These are phyloP conservation scores for Sebastes itinus DNA, from an alignment of 2,797 vertebrate genomes.

Conservation along the genomic window DNA sequence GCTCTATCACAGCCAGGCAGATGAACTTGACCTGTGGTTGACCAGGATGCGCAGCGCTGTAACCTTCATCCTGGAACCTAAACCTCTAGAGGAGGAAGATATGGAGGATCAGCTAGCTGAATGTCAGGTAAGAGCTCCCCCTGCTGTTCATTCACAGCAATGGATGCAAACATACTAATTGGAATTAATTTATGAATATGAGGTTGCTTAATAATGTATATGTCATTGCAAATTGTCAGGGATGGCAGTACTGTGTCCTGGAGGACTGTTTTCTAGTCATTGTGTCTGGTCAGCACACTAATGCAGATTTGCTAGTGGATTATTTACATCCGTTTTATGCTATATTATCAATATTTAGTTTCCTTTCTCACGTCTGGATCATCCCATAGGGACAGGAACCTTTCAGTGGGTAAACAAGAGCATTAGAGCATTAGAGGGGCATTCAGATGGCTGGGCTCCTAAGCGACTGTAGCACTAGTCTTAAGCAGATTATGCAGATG, in stretches of 20 bases:
- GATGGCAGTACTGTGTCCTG: not conserved
- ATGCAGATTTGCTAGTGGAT: constrained; percentile 2
- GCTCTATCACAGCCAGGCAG: constrained; percentile 86
- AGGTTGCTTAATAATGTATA: not conserved
- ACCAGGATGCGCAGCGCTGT: constrained; percentile 78
- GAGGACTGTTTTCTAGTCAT: not conserved
- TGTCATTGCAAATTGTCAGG: not conserved
- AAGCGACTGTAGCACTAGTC: constrained; percentile 69
- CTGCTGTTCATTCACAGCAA: constrained; percentile 29
- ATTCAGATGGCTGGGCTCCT: constrained; percentile 63
- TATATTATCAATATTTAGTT: constrained; percentile 25
- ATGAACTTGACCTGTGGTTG: constrained; percentile 92
- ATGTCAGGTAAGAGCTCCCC: constrained; percentile 87
- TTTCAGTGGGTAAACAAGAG: constrained; percentile 67
- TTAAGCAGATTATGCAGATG: constrained; percentile 91
- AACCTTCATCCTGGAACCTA: constrained; percentile 62
- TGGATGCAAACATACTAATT: not conserved
- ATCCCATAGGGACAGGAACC: constrained; percentile 25
- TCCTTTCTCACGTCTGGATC: constrained; percentile 32
- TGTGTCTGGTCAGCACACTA: not conserved
- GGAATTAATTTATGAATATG: not conserved
- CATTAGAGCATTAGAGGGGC: constrained; percentile 68
- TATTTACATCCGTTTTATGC: constrained; percentile 22
- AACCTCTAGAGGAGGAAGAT: constrained; percentile 82
- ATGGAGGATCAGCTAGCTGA: constrained; percentile 91